Conservation (phyloP, 2,113 vertebrate species). For the Xenopus laevis region DNA sequence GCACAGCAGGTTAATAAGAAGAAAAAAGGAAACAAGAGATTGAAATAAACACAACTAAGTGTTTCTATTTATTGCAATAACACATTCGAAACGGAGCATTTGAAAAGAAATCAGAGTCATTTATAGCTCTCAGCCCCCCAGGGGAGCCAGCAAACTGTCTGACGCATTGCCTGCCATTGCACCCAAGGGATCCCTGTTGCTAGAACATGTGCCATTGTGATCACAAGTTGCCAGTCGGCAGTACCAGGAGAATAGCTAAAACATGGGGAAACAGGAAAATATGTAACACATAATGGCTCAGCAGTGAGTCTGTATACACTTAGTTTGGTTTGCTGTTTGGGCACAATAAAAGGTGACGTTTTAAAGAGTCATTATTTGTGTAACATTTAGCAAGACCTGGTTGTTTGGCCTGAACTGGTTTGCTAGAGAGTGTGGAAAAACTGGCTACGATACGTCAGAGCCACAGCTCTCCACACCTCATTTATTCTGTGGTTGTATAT, state of each 20-base stretch:
- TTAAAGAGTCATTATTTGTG: too few species aligned
- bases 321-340: too few species aligned
- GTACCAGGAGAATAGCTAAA: background rate
- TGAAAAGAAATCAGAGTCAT: background rate
- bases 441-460: too few species aligned
- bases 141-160: background rate
- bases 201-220: background rate
- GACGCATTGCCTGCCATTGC: background rate
- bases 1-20: background rate
- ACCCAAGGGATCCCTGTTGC: background rate
- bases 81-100: background rate
- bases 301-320: too few species aligned
- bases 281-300: background rate
- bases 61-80: background rate
- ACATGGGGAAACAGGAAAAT: background rate
- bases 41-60: background rate
- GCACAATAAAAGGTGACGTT: too few species aligned
- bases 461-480: too few species aligned
- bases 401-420: too few species aligned
- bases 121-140: background rate
- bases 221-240: background rate
- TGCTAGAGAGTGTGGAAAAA: too few species aligned
- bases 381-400: too few species aligned
- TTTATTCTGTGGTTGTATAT: too few species aligned
- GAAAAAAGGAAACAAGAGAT: background rate